Base-by-base conservation (phyloP, 2,113 vertebrate species). In the Tauraco erythrolophus region DNA sequence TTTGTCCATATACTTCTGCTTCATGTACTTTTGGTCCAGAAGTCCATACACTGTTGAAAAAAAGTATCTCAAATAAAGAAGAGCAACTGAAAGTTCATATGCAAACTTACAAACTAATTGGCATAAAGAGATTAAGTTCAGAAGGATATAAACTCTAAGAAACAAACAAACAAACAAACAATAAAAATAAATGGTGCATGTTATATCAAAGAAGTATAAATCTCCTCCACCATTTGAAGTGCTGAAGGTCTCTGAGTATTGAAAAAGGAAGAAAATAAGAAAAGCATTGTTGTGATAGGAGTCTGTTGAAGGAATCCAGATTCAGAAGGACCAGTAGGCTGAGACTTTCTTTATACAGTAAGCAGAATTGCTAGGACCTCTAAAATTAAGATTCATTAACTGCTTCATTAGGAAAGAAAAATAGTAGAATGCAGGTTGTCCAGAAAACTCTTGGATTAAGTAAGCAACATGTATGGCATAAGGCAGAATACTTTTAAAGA, bases 281-380 rank as follows among this genome's bases (percentile, higher is more conserved):
- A 65, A n/a, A 3, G 0, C 6, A 4, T 6, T 75, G 3, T n/a
- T 57, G 11, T 35, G 14, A 3, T 50, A 48, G 4, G 2, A 3
- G 14, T 57, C 8, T 76, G 3, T 17, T 41, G 27, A 79, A 53
- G 51, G 33, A 83, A 57, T 6, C 0, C 16, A 54, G 2, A 50
- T 48, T 70, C 39, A 54, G 19, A 53, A 76, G 27, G 17, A 75
- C 5, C 14, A 23, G 8, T n/a, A 7, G 21, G 58, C 10, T 50
- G 31, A 66, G 10, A 5, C 2, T 80, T 70, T 77, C 19, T 65
- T 56, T 65, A 2, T 69, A 22, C 3, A 71, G 14, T 3, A 75
- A 33, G 19, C 14, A 56, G 51, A 75, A 9, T 30, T 53, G 24
- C 31, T 19, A 50, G 30, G 13, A 43, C 7, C 1, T 58, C 5